A percentile compares a stretch with the other conserved stretches of the same genome.
These are phyloP conservation scores for Cercopithecus hamlyni DNA, from an alignment of 2,797 vertebrate species.

Conservation along the genomic window DNA sequence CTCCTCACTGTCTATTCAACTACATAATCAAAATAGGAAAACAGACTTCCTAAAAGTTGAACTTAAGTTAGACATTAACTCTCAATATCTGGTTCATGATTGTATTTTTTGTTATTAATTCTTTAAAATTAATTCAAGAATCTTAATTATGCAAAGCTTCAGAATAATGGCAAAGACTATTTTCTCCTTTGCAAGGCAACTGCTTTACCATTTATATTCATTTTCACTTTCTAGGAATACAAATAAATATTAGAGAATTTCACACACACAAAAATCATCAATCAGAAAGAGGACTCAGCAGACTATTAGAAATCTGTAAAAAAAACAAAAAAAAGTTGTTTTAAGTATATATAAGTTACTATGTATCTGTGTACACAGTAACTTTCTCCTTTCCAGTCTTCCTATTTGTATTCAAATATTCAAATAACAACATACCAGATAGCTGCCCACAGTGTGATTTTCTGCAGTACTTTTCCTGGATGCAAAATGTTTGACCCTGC, in stretches of 20 bases:
- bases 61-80: not conserved
- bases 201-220: not conserved
- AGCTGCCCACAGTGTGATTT: not conserved
- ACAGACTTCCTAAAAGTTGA: not conserved
- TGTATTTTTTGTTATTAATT: not conserved
- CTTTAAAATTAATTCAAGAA: conserved; percentile 5
- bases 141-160: not conserved
- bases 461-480: conserved; percentile 23
- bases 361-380: too few species aligned
- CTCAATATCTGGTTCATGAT: not conserved
- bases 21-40: not conserved
- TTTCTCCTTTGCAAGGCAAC: not conserved
- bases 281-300: not conserved
- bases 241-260: conserved; percentile 47
- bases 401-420: not conserved
- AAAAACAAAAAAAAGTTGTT: not conserved
- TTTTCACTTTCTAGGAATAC: conserved; percentile 23
- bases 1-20: not conserved
- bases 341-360: not conserved
- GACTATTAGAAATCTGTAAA: not conserved
- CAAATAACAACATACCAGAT: not conserved
- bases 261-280: not conserved
- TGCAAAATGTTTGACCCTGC: not conserved
- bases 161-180: not conserved
- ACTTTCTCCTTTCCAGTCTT: not conserved